A percentile compares a stretch with the other conserved stretches of the same genome.
Conservation (phyloP, 1,140 invertebrate species). For the Papilio machaon region DNA sequence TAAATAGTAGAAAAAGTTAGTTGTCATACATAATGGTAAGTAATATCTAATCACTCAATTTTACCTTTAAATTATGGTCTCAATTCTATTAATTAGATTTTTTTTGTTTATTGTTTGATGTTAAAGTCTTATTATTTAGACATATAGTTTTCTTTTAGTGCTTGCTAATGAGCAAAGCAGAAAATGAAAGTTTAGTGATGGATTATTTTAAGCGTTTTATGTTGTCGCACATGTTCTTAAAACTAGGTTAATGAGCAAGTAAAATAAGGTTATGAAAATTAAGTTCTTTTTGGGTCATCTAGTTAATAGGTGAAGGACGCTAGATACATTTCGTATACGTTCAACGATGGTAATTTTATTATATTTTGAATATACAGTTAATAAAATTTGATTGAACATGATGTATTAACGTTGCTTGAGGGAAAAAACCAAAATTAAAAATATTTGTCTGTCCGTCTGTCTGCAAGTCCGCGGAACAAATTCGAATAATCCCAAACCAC, state of each 20-base stretch:
- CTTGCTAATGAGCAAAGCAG: not conserved
- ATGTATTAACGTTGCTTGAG: no score
- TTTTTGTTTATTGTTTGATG: not conserved
- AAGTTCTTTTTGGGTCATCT: not conserved
- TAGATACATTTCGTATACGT: not conserved
- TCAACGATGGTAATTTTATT: no score
- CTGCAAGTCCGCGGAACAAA: no score
- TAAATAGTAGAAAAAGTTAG: no score
- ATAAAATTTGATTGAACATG: no score
- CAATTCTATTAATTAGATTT: not conserved
- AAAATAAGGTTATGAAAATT: not conserved
- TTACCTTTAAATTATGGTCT: not conserved
- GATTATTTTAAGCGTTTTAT: not conserved
- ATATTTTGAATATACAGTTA: no score
- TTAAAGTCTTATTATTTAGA: not conserved
- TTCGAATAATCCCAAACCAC: no score
- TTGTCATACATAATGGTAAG: no score
- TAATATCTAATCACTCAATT: no score
- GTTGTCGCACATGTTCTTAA: slow-evolving; percentile 16
- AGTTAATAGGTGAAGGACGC: not conserved
- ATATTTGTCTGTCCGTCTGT: no score
- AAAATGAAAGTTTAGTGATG: slow-evolving; percentile 7
- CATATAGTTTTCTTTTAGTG: not conserved
- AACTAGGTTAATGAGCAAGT: slow-evolving; percentile 22
- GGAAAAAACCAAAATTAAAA: no score